phyloP scores from a whole-genome alignment of 1,140 invertebrate genomes.

The Zaprionus camerounensis region DNA sequence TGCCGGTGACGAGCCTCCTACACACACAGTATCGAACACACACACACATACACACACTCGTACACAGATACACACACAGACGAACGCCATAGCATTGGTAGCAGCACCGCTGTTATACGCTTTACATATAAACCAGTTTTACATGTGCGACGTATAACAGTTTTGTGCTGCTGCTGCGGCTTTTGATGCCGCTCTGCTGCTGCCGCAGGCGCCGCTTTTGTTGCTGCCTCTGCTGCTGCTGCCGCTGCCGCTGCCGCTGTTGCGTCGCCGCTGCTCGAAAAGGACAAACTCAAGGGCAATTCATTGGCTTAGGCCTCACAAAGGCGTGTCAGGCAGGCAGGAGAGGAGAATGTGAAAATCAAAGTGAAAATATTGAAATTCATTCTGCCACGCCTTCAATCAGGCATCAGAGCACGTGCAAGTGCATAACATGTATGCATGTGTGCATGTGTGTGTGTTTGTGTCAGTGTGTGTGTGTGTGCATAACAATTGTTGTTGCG shows the following conservation, averaged over 20 bases:
- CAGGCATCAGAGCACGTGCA: neutral
- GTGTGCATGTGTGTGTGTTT: neutral
- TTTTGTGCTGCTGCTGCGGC: conserved; percentile 15
- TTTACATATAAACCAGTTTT: conserved; percentile 65
- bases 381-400: neutral
- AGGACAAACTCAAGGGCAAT: conserved; percentile 79
- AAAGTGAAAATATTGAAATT: conserved; percentile 8
- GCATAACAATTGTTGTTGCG: neutral
- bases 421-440: neutral
- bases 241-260: conserved; percentile 16
- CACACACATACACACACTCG: neutral
- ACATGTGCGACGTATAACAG: conserved; percentile 66
- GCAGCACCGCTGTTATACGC: conserved; percentile 21
- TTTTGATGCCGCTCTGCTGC: conserved; percentile 12
- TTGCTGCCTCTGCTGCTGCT: conserved; percentile 15
- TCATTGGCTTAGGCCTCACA: conserved; percentile 38
- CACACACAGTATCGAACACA: conserved; percentile 27
- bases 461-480: neutral
- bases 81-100: neutral
- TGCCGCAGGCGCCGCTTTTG: conserved; percentile 22
- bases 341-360: conserved; percentile 5
- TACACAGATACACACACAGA: neutral
- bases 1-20: conserved; percentile 69
- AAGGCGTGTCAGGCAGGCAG: conserved; percentile 33
- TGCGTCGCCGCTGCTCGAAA: conserved; percentile 63